Conservation (phyloP, 30 jellyfish, hydroid and myxozoan species). For the Clytia hemisphaerica region DNA sequence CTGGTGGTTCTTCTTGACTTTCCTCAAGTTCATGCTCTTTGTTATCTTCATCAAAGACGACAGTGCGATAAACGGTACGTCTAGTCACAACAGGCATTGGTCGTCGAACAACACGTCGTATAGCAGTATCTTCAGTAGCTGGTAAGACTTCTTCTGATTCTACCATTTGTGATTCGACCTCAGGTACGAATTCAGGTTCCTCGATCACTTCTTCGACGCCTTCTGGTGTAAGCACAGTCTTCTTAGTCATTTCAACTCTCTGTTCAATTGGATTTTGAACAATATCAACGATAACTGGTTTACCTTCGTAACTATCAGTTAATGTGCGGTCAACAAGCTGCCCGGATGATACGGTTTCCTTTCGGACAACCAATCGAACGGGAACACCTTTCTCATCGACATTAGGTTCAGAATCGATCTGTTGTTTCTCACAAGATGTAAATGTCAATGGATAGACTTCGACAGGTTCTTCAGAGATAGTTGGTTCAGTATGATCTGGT, state of each 20-base stretch:
- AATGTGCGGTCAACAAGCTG: neutral
- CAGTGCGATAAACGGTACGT: slow-evolving; percentile 64
- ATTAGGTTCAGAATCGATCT: neutral
- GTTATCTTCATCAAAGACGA: slow-evolving; percentile 28
- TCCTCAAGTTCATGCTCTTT: slow-evolving; percentile 27
- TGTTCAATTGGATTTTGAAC: slow-evolving; percentile 17
- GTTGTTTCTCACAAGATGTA: slow-evolving; percentile 1
- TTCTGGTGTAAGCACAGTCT: neutral
- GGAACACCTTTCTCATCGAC: slow-evolving; percentile 7
- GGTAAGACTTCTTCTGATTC: neutral
- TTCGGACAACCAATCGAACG: neutral
- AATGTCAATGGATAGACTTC: neutral
- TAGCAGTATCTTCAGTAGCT: slow-evolving; percentile 1
- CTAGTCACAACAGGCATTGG: slow-evolving; percentile 78
- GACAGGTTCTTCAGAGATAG: slow-evolving; percentile 20
- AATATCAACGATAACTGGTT: slow-evolving; percentile 22
- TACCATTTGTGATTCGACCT: neutral
- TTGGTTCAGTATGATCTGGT: neutral
- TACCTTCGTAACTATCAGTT: neutral
- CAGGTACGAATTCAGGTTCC: neutral
- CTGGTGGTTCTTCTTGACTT: slow-evolving; percentile 32
- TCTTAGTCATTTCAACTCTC: neutral
- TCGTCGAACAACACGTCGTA: slow-evolving; percentile 14
- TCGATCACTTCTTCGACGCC: neutral
- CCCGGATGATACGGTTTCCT: neutral